Evolutionary conservation across 2,888 invertebrate genomes (phyloP).

Genomic region (Polymixis flavicincta): DNA sequence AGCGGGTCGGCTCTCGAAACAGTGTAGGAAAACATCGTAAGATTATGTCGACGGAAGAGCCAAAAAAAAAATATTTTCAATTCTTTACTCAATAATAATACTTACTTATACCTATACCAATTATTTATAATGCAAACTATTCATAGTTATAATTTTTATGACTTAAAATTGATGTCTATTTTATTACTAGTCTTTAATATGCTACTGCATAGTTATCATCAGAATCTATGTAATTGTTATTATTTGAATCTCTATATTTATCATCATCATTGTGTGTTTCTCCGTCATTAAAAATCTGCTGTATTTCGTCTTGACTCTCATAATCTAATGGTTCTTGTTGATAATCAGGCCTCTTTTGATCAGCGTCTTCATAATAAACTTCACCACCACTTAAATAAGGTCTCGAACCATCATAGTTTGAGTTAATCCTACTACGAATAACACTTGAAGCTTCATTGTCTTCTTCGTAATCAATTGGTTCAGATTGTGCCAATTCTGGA

Average conservation of each 20-base stretch:
- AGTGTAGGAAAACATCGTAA: too few relatives aligned
- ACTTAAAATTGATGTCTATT: slow-evolving; percentile 37
- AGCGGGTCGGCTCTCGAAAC: too few relatives aligned
- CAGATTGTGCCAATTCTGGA: slow-evolving; percentile 37
- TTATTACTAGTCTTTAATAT: slow-evolving; percentile 66
- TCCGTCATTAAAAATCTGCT: slow-evolving; percentile 76
- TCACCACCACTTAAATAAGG: slow-evolving; percentile 74
- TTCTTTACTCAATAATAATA: slow-evolving; percentile 27
- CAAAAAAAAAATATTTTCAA: slow-evolving; percentile 21
- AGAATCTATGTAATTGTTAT: slow-evolving; percentile 77
- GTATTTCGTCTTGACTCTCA: slow-evolving; percentile 71
- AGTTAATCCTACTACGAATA: slow-evolving; percentile 69
- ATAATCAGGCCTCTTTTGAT: slow-evolving; percentile 63
- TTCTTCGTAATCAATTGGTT: slow-evolving; percentile 30
- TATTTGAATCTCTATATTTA: slow-evolving; percentile 77
- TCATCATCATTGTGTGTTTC: slow-evolving; percentile 67
- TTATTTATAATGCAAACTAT: not conserved
- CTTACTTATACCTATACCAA: not conserved
- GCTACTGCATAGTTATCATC: slow-evolving; percentile 79
- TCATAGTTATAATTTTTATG: slow-evolving; percentile 16
- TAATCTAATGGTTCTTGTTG: slow-evolving; percentile 66
- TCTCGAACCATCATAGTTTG: slow-evolving; percentile 73
- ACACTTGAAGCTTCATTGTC: slow-evolving; percentile 57
- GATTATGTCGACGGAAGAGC: too few relatives aligned
- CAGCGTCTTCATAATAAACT: slow-evolving; percentile 73